Conservation (phyloP, 1,140 invertebrate genomes). For the Aplysia californica region DNA sequence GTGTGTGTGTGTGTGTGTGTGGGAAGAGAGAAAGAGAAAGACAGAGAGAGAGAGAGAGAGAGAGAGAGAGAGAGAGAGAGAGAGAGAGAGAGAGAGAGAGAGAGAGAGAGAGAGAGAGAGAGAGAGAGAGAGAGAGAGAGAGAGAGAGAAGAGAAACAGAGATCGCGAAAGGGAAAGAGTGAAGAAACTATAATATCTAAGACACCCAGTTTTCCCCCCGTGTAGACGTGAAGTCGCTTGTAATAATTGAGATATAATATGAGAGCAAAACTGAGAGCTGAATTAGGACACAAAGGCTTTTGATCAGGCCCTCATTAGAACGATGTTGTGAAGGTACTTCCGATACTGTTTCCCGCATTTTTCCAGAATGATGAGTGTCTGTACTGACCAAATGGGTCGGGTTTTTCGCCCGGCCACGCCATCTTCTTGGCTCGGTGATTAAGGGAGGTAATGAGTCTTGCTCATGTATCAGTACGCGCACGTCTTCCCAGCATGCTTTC, state of each 20-base stretch:
- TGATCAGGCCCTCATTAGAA: background rate
- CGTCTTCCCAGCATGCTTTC: constrained; percentile 21
- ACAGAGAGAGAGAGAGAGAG: background rate
- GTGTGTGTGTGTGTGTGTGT: too few species aligned
- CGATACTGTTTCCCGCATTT: background rate
- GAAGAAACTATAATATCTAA: too few species aligned
- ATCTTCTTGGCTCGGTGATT: constrained; percentile 22
- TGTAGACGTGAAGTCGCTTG: too few species aligned
- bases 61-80: background rate
- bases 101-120: background rate
- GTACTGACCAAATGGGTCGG: background rate
- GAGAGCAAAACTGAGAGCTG: background rate
- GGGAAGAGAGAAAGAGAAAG: background rate
- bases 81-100: too few species aligned
- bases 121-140: background rate
- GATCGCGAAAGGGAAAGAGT: background rate
- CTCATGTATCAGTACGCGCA: constrained; percentile 20
- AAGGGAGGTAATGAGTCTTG: constrained; percentile 13
- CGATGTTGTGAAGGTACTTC: background rate
- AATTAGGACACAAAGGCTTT: background rate
- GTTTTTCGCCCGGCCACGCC: constrained; percentile 19
- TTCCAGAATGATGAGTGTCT: background rate
- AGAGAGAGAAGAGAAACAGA: background rate
- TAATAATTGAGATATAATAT: too few species aligned
- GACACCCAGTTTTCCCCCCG: too few species aligned